Conservation (phyloP, 2,797 vertebrate species). For the Nothura maculosa region DNA sequence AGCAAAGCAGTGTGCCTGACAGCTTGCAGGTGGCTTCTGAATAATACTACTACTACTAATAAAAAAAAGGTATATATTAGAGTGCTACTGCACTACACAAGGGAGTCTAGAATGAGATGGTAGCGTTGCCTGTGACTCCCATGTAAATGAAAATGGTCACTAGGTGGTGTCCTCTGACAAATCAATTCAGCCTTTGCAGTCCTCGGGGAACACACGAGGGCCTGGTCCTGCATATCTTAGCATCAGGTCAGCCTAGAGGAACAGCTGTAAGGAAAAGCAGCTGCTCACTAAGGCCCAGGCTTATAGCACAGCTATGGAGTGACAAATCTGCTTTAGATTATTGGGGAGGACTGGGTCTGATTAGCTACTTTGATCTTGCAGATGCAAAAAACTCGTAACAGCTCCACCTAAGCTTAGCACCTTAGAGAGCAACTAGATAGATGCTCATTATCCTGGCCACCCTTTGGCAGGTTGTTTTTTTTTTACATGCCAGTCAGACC, state of each 20-base stretch:
- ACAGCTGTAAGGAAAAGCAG: not conserved
- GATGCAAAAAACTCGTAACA: fast-evolving
- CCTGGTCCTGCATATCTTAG: not conserved
- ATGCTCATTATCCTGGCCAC: not conserved
- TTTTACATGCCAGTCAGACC: not conserved
- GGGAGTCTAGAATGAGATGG: not conserved
- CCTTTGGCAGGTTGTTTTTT: not conserved
- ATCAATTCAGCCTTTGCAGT: not conserved
- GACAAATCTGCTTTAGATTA: not conserved
- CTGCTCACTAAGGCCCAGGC: not conserved
- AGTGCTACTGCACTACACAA: not conserved
- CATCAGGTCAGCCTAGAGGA: not conserved
- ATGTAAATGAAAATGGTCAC: conserved; percentile 11
- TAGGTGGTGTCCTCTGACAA: conserved; percentile 61
- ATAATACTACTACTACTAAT: not conserved
- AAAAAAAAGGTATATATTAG: fast-evolving
- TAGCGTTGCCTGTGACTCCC: fast-evolving
- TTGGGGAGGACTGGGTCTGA: not conserved
- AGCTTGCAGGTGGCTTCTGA: not conserved
- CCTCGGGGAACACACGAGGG: not conserved
- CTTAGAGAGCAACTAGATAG: not conserved
- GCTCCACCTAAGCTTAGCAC: not conserved
- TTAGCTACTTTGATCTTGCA: not conserved
- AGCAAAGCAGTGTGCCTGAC: not conserved
- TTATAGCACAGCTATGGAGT: not conserved